Base-by-base conservation (phyloP, 1,140 invertebrate species). In the Gonatopus flavifemur region DNA sequence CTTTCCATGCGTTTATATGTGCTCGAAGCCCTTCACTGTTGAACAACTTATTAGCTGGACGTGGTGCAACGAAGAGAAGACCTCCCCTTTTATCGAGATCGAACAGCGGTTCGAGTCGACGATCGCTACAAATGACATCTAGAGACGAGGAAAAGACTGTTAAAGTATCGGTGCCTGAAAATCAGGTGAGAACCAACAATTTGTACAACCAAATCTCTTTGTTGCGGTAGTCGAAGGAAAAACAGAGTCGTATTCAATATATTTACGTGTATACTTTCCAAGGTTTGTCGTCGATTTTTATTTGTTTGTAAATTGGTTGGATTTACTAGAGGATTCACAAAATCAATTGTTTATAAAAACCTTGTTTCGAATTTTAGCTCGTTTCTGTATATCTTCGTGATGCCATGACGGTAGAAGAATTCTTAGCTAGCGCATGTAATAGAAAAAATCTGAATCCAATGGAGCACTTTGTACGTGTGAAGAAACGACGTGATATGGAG, bases 1-100 rank as follows among this genome's bases (percentile, higher is more conserved):
- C 94, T 37, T 96, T 98, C 81, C 95, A 98, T 73, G 95, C 95
- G 53, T 95, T 96, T 76, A 96, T 98, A 49, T 97, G 94, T 72
- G 94, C 95, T 20, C 84, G 96, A 41, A 94, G 91, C 70, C 93
- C 93, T 19, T 95, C 92, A 38, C 79, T 95, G 57, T 83, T 96
- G 35, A 95, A 94, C 80, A 96, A 95, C 80, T 80, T 96, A 58
- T 81, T 96, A 40, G 92, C 93, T 18, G 93, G 92, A 39, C 83
- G 93, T 46, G 93, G 92, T 5, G 91, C 91, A 16, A 94, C 92
- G 32, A 93, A 94, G 72, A 82, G 92, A 33, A 80, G 90, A 38
- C 87, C 90, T 15, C 90, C 89, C n/a, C 83, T 92, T 71, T 80
- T 95, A 18, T 94, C 91, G 1, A 83, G 93, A 52, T 94, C 91